These are phyloP conservation scores for Noctilio leporinus DNA, from an alignment of 2,113 vertebrate genomes.

Conservation along the genomic window DNA sequence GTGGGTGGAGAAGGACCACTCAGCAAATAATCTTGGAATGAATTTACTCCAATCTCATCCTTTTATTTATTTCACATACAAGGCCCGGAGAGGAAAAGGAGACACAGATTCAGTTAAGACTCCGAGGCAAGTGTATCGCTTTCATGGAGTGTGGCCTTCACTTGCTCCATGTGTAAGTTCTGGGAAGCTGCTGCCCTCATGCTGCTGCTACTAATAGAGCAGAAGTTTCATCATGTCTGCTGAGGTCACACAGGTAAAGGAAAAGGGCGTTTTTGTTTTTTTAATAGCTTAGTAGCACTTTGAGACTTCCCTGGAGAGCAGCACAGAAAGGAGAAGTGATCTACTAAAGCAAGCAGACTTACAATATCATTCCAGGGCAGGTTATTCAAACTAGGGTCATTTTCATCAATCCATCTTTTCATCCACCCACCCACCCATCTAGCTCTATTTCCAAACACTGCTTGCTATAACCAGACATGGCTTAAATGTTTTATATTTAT, in stretches of 20 bases:
- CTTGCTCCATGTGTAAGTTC: background rate
- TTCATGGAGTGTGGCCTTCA: background rate
- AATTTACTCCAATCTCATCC: background rate
- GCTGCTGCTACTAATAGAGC: background rate
- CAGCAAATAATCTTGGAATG: background rate
- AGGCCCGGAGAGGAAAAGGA: background rate
- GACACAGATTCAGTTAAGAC: background rate
- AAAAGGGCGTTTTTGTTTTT: background rate
- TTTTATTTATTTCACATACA: constrained; percentile 20
- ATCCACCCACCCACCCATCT: background rate
- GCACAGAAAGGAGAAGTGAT: background rate
- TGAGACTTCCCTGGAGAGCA: background rate
- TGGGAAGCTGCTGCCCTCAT: background rate
- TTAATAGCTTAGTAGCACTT: background rate
- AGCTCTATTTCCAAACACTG: background rate
- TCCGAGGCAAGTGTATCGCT: background rate
- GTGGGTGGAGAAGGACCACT: background rate
- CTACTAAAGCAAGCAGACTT: background rate
- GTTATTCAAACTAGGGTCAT: background rate
- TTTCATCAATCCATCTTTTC: background rate
- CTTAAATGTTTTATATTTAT: background rate
- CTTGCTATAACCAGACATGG: background rate
- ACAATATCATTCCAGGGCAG: background rate
- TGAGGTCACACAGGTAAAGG: background rate
- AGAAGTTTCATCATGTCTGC: background rate